Conservation (phyloP, 2,113 vertebrate genomes). For the Lepidothrix coronata region DNA sequence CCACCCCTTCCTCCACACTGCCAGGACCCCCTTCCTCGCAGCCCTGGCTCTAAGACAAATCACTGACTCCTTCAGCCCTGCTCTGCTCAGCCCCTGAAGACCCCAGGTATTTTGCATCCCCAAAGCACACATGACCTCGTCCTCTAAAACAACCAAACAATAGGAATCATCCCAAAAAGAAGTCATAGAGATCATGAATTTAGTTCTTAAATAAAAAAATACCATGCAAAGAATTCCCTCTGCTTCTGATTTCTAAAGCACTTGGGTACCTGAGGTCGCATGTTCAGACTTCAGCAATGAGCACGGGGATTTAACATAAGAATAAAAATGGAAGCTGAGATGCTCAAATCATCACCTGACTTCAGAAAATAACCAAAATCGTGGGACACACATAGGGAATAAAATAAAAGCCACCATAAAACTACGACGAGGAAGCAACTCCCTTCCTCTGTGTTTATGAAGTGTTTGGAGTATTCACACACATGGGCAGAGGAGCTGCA, state of each 20-base stretch:
- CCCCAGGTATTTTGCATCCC: background rate
- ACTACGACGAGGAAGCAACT: background rate
- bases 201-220: background rate
- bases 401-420: background rate
- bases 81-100: background rate
- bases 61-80: background rate
- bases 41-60: background rate
- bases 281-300: background rate
- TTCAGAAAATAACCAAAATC: background rate
- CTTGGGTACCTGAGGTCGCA: fast-evolving
- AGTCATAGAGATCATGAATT: background rate
- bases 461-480: fast-evolving
- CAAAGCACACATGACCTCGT: background rate
- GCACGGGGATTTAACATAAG: background rate
- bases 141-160: background rate
- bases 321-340: background rate
- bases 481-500: fast-evolving
- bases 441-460: fast-evolving
- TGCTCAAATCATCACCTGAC: background rate
- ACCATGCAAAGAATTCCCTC: background rate
- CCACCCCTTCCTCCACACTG: background rate
- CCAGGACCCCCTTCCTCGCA: background rate
- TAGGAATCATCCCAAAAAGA: background rate
- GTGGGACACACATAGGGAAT: fast-evolving
- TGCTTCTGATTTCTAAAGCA: background rate